phyloP scores from a whole-genome alignment of 2,888 invertebrate genomes.

The Himalopsyche kuldschensis region DNA sequence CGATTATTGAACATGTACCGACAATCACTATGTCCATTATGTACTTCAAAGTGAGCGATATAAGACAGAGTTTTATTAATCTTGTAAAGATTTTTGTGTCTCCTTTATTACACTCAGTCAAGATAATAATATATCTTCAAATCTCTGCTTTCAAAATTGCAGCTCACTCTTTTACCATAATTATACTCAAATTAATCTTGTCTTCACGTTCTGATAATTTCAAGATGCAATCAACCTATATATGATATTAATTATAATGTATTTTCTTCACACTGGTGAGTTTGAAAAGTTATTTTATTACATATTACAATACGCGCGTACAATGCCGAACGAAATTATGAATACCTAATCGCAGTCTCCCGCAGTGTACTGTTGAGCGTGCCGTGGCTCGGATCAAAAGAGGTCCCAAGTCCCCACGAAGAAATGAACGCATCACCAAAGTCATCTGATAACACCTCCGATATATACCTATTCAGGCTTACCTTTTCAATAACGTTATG shows the following conservation, averaged over 20 bases:
- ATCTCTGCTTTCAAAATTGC: not conserved
- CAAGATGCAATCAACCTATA: not conserved
- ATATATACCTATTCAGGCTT: not conserved
- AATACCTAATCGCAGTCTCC: not conserved
- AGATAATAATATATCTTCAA: not conserved
- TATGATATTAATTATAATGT: not conserved
- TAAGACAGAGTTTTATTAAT: too few species aligned
- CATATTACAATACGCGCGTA: not conserved
- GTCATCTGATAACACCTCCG: not conserved
- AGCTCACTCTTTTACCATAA: not conserved
- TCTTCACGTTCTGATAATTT: not conserved
- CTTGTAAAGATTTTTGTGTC: too few species aligned
- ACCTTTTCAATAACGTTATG: not conserved
- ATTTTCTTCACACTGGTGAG: not conserved
- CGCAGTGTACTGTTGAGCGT: not conserved
- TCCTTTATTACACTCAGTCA: not conserved
- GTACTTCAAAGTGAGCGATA: too few species aligned
- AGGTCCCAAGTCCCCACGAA: not conserved
- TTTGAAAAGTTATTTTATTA: not conserved
- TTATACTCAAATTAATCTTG: not conserved
- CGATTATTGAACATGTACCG: too few species aligned
- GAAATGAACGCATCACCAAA: not conserved
- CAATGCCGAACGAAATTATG: not conserved
- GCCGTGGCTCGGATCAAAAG: not conserved
- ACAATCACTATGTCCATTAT: too few species aligned